These are phyloP conservation scores for Euborellia annulipes DNA, from an alignment of 1,140 invertebrate genomes.

Conservation along the genomic window DNA sequence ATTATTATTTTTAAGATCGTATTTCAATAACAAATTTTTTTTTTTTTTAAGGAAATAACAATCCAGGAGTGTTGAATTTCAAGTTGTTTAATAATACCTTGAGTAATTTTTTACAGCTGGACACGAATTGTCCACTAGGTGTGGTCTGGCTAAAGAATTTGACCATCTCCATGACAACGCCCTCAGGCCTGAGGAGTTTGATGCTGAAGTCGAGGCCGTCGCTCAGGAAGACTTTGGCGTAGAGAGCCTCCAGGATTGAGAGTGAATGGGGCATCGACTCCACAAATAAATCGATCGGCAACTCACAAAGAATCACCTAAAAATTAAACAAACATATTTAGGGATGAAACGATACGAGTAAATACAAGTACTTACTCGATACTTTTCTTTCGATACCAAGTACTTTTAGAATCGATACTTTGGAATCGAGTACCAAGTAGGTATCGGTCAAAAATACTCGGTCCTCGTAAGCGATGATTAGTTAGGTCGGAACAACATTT, in stretches of 20 bases:
- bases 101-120: slow-evolving; percentile 37
- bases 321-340: too few species aligned
- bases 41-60: not conserved
- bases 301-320: slow-evolving; percentile 29
- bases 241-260: slow-evolving; percentile 68
- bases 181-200: slow-evolving; percentile 43
- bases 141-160: slow-evolving; percentile 52
- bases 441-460: too few species aligned
- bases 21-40: not conserved
- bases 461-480: too few species aligned
- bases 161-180: slow-evolving; percentile 64
- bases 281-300: slow-evolving; percentile 73
- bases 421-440: too few species aligned
- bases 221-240: slow-evolving; percentile 45
- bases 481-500: too few species aligned
- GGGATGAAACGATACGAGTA: too few species aligned
- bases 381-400: too few species aligned
- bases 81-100: slow-evolving; percentile 21
- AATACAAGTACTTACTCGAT: too few species aligned
- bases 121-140: slow-evolving; percentile 30
- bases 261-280: slow-evolving; percentile 75
- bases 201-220: slow-evolving; percentile 23
- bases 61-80: not conserved
- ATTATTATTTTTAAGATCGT: not conserved
- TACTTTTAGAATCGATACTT: too few species aligned